Base-by-base conservation (phyloP, 2,888 invertebrate species). In the Eupeodes luniger region DNA sequence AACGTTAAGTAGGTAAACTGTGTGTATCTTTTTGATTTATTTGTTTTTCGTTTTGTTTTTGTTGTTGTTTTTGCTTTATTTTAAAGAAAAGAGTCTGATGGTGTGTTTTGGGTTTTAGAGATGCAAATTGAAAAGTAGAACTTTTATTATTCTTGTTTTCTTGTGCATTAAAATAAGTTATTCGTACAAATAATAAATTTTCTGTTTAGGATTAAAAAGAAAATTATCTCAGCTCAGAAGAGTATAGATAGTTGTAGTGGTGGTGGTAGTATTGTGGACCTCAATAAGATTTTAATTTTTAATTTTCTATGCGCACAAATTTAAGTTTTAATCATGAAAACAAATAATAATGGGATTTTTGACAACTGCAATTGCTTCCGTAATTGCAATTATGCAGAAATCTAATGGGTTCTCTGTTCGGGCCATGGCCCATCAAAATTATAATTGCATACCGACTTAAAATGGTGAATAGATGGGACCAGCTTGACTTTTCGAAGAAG, bases 21-120 rank as follows among this genome's bases (percentile, higher is more conserved):
- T 70, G 70, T 70, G 55, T 70, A 44, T 57, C 70, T 70, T 70
- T 55, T 44, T 57, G 70, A 70, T 70, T 70, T 70, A 44, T 70
- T 57, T 70, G n/a, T 49, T 12, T 47, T 44, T 6, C 19, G 0
- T 16, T 16, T 19, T 16, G 12, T 64, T 44, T 34, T 57, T 53
- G 5, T n/a, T 53, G n/a, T 53, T 16, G 6, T 6, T 53, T 16
- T 27, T 27, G 27, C 16, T 57, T 10, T 27, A 16, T 51, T 67
- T 67, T 67, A 14, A 36, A 27, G 3, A 7, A 4, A 36, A 51
- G 36, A 34, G 10, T 51, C 36, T 47, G 66, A 55, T 19, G 10
- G 14, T 61, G 61, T 14, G 27, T 69, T 53, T n/a, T 40, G 6
- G 6, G 69, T 66, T 66, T 64, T 14, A 27, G 9, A 47, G 14